These are phyloP conservation scores for Bombus pascuorum DNA, from an alignment of 1,140 invertebrate genomes.

Conservation along the genomic window DNA sequence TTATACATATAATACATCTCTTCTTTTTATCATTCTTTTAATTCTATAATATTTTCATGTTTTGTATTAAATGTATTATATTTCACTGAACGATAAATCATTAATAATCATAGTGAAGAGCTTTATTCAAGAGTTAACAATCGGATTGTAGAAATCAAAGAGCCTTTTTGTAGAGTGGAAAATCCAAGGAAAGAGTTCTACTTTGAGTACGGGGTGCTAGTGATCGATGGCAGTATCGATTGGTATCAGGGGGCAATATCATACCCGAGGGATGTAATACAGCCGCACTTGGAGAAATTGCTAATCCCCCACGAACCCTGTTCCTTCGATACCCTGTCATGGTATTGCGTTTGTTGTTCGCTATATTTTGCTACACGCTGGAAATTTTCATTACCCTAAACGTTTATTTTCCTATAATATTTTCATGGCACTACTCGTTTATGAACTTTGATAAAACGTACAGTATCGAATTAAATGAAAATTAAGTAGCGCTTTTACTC, in stretches of 20 bases:
- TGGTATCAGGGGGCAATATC: slow-evolving; percentile 55
- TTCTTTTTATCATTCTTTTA: too few species aligned
- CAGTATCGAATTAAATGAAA: neutral
- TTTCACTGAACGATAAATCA: too few species aligned
- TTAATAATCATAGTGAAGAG: neutral
- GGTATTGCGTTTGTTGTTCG: slow-evolving; percentile 41
- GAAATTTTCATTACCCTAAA: slow-evolving; percentile 42
- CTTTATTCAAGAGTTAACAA: neutral
- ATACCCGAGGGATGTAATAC: slow-evolving; percentile 58
- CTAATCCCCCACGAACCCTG: slow-evolving; percentile 49
- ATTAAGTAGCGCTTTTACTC: neutral
- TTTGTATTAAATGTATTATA: too few species aligned
- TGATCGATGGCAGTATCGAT: slow-evolving; percentile 48
- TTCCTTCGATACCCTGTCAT: neutral
- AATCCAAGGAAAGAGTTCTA: slow-evolving; percentile 57
- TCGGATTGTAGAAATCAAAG: too few species aligned
- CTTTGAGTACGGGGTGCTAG: slow-evolving; percentile 29
- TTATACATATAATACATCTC: too few species aligned
- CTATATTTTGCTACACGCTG: slow-evolving; percentile 47
- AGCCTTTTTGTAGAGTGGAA: slow-evolving; percentile 2
- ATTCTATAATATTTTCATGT: too few species aligned
- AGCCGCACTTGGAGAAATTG: slow-evolving; percentile 64
- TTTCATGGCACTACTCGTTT: neutral
- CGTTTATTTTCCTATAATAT: slow-evolving; percentile 38
- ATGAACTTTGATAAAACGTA: neutral